These are phyloP conservation scores for Lochmaea crataegi DNA, from an alignment of 2,888 invertebrate species.

Conservation along the genomic window DNA sequence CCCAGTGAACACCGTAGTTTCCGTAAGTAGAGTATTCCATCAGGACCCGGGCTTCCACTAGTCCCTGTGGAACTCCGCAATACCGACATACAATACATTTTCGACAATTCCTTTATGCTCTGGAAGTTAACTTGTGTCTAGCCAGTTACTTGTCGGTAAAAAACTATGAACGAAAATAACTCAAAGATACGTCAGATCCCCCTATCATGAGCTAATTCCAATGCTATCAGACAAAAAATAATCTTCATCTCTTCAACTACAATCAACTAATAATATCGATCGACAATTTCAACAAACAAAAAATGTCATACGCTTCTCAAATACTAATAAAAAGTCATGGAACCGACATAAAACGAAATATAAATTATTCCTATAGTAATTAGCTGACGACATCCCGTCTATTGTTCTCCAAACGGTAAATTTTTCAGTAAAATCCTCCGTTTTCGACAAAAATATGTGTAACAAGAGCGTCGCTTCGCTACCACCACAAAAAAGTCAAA, in stretches of 20 bases:
- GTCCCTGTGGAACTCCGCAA: no score
- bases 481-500: constrained; percentile 32
- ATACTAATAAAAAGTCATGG: neutral
- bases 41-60: no score
- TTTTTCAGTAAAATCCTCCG: constrained; percentile 22
- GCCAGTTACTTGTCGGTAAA: no score
- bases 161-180: no score
- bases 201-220: no score
- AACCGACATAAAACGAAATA: neutral
- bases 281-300: neutral
- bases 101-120: no score
- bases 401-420: constrained; percentile 15
- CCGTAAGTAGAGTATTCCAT: no score
- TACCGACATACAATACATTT: no score
- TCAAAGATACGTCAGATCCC: no score
- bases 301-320: neutral
- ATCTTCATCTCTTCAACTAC: neutral
- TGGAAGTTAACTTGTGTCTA: no score
- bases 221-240: no score
- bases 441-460: constrained; percentile 10
- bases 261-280: neutral
- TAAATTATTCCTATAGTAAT: constrained; percentile 20
- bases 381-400: neutral
- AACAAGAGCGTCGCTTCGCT: constrained; percentile 4
- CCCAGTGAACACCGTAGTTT: no score